phyloP scores from a whole-genome alignment of 2,797 vertebrate species.

The Acrocephalus scirpaceus region DNA sequence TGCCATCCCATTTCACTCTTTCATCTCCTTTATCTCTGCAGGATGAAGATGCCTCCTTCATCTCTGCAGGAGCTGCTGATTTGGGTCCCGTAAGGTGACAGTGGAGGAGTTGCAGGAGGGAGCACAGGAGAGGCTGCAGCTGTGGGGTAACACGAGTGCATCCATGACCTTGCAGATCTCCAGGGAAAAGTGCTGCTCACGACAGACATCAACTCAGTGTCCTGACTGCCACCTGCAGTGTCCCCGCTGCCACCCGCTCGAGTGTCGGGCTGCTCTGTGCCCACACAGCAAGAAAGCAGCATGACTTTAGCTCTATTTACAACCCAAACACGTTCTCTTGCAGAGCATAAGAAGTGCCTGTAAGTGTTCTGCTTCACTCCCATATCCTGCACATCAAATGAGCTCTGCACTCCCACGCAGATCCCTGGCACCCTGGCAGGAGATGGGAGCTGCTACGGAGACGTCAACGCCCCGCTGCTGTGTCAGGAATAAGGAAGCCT shows the following conservation, averaged over 20 bases:
- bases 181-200: rapidly evolving
- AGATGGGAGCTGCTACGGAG: neutral
- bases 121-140: rapidly evolving
- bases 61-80: neutral
- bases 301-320: neutral
- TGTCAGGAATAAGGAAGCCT: neutral
- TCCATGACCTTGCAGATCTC: rapidly evolving
- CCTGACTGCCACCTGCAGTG: neutral
- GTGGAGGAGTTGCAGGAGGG: neutral
- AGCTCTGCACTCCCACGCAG: neutral
- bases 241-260: rapidly evolving
- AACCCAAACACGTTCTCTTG: neutral
- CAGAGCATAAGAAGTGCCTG: neutral
- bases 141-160: rapidly evolving
- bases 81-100: rapidly evolving
- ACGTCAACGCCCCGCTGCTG: neutral
- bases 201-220: neutral
- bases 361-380: neutral
- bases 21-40: neutral
- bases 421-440: neutral
- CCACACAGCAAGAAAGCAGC: neutral
- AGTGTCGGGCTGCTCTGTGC: neutral
- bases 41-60: neutral
- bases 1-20: neutral
- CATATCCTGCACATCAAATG: neutral